Evolutionary conservation across 2,797 vertebrate species (phyloP), one percentile per base, ranked within the genome.

Genomic region (Protonibea diacanthus): DNA sequence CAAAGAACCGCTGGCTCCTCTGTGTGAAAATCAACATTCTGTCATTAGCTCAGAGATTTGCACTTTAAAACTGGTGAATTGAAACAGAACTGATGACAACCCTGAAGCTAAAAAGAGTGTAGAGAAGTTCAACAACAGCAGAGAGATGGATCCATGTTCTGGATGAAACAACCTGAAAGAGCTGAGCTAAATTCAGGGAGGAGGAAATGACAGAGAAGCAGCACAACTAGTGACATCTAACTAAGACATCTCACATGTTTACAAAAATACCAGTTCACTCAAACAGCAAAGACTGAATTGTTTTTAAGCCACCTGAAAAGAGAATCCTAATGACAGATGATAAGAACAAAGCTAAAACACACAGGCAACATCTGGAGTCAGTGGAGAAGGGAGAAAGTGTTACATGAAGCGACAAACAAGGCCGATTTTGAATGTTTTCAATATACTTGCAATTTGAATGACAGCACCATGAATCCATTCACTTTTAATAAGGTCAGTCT

Each of bases 61-160:
- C 17, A 57, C 10, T 20, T 17, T 52, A 13, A 70, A 61, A 53
- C 15, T 0, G 53, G 66, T 13, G n/a, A 51, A 71, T 9, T 38
- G 2, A 61, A 84, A 78, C 1, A 15, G 57, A 87, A 58, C 1
- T 60, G 55, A 71, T 68, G 67, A 77, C 78, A 78, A 63, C 60
- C 70, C 74, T 9, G 13, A 61, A 25, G 18, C 4, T 38, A 10
- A 49, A 61, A 20, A 25, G 69, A 33, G 21, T 23, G 5, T 15
- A 15, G 6, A 71, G 9, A 73, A 20, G 25, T 53, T 77, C 11
- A 57, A 56, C 44, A 40, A 20, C 38, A 64, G 55, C 47, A 20
- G 33, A 71, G 0, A 21, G 38, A 21, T 23, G 33, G 67, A 65
- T 68, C 77, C 71, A 4, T 20, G 20, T n/a, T 60, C 38, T 25